Evolutionary conservation across 2,888 invertebrate genomes (phyloP).

Genomic region (Dryomyza anilis): DNA sequence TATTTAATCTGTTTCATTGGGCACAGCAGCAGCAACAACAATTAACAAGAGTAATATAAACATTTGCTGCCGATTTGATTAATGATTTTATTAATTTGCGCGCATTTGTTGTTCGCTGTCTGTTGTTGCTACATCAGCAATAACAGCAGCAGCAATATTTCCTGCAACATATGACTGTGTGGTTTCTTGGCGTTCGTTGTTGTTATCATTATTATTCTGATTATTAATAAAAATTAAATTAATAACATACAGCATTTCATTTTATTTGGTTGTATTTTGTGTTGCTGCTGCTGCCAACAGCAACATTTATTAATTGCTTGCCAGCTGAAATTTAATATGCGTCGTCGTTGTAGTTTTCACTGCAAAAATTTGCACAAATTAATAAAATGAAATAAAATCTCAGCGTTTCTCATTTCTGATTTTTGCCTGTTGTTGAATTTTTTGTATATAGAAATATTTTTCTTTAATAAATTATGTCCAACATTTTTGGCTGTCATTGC

Average conservation of each 20-base stretch:
- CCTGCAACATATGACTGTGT: neutral
- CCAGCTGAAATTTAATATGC: constrained; percentile 18
- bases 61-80: neutral
- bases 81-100: constrained; percentile 10
- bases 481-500: neutral
- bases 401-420: too few relatives aligned
- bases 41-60: neutral
- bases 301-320: constrained; percentile 10
- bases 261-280: neutral
- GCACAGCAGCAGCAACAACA: neutral
- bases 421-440: neutral
- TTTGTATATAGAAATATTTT: neutral
- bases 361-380: neutral
- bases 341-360: neutral
- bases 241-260: constrained; percentile 1
- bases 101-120: constrained; percentile 2
- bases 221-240: constrained; percentile 18
- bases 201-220: constrained; percentile 10
- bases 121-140: constrained; percentile 2
- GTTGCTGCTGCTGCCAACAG: neutral
- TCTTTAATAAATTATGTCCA: too few relatives aligned
- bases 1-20: too few relatives aligned
- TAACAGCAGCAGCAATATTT: neutral
- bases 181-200: neutral
- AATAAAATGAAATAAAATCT: neutral